A percentile compares a stretch with the other conserved stretches of the same genome.
Evolutionary conservation across 2,888 invertebrate genomes (phyloP).

Genomic region (Podabrus alpinus): DNA sequence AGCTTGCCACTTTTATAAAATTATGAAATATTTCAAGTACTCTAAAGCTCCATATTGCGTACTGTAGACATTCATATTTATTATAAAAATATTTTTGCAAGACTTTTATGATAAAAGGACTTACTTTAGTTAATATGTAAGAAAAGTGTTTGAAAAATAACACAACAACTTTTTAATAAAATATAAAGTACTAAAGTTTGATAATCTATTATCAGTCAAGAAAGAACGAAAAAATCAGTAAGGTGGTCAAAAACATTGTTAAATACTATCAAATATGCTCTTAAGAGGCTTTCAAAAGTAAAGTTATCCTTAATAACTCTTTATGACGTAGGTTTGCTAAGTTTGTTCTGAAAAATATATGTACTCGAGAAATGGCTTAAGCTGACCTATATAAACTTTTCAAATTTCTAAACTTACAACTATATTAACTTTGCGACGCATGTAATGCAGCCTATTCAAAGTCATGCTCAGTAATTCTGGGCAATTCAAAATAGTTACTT

Average conservation of each 20-base stretch:
- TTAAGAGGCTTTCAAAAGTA: not conserved
- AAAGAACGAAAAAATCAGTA: not conserved
- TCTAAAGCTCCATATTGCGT: not conserved
- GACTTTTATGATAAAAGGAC: not conserved
- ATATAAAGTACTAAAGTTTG: not conserved
- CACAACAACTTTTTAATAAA: not conserved
- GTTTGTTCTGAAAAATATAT: not conserved
- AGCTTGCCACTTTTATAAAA: not conserved
- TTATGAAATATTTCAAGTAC: not conserved
- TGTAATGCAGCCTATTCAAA: not conserved
- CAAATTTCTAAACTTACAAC: not conserved
- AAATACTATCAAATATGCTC: not conserved
- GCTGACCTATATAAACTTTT: not conserved
- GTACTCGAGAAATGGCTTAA: not conserved
- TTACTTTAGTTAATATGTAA: not conserved
- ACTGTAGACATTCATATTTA: not conserved
- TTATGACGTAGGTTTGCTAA: not conserved
- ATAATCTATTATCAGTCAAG: not conserved
- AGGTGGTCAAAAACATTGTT: not conserved
- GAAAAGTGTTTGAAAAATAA: not conserved
- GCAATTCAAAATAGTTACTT: not conserved
- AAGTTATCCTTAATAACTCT: not conserved
- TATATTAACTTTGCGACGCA: not conserved
- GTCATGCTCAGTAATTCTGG: not conserved
- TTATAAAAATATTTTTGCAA: not conserved